Conservation (phyloP, 2,113 vertebrate genomes). For the Peucedramus taeniatus region DNA sequence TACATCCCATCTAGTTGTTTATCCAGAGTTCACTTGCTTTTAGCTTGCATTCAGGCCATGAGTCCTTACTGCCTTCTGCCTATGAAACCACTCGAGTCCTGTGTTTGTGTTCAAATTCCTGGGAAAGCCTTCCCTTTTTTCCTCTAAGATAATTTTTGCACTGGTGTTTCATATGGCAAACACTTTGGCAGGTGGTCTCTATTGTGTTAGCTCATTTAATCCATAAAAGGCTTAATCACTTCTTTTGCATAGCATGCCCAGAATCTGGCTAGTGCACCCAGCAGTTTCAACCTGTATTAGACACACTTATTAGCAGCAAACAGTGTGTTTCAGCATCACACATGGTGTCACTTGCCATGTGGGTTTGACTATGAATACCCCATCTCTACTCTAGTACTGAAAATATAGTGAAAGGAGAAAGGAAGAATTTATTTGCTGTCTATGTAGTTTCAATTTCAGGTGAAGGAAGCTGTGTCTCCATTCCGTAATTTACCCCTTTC, state of each 20-base stretch:
- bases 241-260: not conserved
- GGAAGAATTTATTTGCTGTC: not conserved
- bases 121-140: not conserved
- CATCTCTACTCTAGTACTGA: not conserved
- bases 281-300: not conserved
- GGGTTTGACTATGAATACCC: not conserved
- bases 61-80: not conserved
- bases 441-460: not conserved
- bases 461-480: not conserved
- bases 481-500: not conserved
- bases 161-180: not conserved
- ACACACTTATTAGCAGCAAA: not conserved
- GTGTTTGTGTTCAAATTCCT: not conserved
- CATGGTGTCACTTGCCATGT: not conserved
- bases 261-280: not conserved
- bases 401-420: not conserved
- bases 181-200: not conserved
- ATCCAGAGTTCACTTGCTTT: not conserved
- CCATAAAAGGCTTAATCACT: constrained; percentile 4
- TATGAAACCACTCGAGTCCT: not conserved
- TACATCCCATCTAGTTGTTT: not conserved
- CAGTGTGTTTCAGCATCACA: not conserved
- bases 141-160: not conserved
- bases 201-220: not conserved
- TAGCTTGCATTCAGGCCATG: not conserved